These are phyloP conservation scores for Hydrolagus affinis DNA, from an alignment of 2,113 vertebrate genomes.

Conservation along the genomic window DNA sequence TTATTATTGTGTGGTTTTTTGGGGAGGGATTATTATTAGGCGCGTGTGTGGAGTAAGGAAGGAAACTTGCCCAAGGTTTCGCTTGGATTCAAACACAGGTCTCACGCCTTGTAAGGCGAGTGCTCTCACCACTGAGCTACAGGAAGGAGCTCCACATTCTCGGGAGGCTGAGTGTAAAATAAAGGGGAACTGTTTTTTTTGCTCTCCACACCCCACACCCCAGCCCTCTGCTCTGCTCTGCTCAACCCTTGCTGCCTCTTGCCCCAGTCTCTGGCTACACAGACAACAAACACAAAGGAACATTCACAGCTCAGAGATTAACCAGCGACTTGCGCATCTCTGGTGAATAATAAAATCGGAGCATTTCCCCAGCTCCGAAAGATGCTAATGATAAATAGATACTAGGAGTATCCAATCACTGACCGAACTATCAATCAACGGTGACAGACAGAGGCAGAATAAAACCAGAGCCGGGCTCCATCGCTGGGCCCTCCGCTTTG, in stretches of 20 bases:
- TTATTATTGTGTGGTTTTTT: too few species aligned
- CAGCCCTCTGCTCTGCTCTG: neutral
- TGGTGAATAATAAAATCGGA: neutral
- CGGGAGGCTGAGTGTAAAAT: too few species aligned
- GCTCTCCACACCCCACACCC: too few species aligned
- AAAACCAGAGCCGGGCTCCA: conserved; percentile 62
- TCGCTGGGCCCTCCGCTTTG: conserved; percentile 55
- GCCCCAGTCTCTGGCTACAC: neutral
- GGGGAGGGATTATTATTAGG: too few species aligned
- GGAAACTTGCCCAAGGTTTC: too few species aligned
- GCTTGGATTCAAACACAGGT: too few species aligned
- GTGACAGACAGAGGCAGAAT: conserved; percentile 67
- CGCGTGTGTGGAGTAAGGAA: too few species aligned
- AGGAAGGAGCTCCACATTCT: too few species aligned
- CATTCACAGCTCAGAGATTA: neutral
- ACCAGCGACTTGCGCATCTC: neutral
- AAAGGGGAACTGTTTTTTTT: too few species aligned
- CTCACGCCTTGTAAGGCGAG: too few species aligned
- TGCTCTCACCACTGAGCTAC: too few species aligned
- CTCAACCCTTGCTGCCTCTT: neutral
- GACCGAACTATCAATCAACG: conserved; percentile 76
- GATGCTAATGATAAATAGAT: conserved; percentile 45
- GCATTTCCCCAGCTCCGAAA: conserved; percentile 35
- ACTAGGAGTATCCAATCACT: conserved; percentile 60
- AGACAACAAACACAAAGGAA: too few species aligned